Percentiles rank a stretch among this genome's conserved stretches.
These are phyloP conservation scores for Perizoma flavofasciatum DNA, from an alignment of 2,888 invertebrate genomes.

Conservation along the genomic window DNA sequence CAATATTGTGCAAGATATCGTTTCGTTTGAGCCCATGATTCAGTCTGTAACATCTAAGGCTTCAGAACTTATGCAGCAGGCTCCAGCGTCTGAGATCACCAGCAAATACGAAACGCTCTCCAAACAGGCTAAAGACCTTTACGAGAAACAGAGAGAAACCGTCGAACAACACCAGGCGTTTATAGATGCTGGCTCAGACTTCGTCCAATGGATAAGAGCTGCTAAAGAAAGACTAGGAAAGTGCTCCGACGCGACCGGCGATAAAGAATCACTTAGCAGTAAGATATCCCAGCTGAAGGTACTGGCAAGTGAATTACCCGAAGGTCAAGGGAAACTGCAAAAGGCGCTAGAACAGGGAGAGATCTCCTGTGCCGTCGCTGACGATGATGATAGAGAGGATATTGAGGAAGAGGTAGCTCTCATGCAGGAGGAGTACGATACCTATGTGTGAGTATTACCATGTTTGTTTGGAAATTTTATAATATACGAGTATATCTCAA, in stretches of 20 bases:
- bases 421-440: slow-evolving; percentile 95
- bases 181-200: slow-evolving; percentile 95
- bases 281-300: slow-evolving; percentile 94
- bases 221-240: slow-evolving; percentile 96
- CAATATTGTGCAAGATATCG: slow-evolving; percentile 97
- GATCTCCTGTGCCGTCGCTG: slow-evolving; percentile 92
- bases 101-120: slow-evolving; percentile 95
- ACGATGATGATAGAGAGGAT: slow-evolving; percentile 93
- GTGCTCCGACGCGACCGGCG: slow-evolving; percentile 96
- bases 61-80: slow-evolving; percentile 94
- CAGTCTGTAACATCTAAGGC: slow-evolving; percentile 97
- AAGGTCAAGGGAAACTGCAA: slow-evolving; percentile 92
- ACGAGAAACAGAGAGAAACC: slow-evolving; percentile 94
- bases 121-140: slow-evolving; percentile 95
- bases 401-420: slow-evolving; percentile 96
- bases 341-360: slow-evolving; percentile 93
- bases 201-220: slow-evolving; percentile 95
- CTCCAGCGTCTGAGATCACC: slow-evolving; percentile 95
- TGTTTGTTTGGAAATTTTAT: too few species aligned
- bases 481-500: too few species aligned
- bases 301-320: slow-evolving; percentile 91
- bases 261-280: slow-evolving; percentile 93
- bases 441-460: slow-evolving; percentile 85
- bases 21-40: slow-evolving; percentile 98
- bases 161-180: slow-evolving; percentile 96